phyloP scores from a whole-genome alignment of 2,797 vertebrate genomes.

The Brachymystax lenok region DNA sequence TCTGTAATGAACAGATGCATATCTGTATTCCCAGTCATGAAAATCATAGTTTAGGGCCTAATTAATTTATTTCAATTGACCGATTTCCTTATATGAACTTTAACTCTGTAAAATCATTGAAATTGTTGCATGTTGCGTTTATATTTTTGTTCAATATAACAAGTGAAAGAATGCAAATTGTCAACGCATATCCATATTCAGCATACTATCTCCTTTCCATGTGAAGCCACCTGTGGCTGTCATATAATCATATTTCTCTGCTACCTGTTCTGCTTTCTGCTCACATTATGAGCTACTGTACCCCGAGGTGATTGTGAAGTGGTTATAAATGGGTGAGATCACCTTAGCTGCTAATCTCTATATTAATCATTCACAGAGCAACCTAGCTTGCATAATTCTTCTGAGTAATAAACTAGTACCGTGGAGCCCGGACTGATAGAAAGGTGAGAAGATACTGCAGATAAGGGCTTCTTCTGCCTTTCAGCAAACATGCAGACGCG shows the following conservation, averaged over 20 bases:
- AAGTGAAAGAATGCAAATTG: neutral
- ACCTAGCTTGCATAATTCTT: neutral
- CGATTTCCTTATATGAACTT: too few relatives aligned
- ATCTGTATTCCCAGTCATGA: too few relatives aligned
- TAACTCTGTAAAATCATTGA: too few relatives aligned
- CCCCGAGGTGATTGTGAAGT: neutral
- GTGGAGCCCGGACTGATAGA: neutral
- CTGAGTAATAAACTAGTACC: neutral
- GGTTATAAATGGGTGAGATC: neutral
- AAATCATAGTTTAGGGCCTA: too few relatives aligned
- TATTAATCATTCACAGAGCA: conserved; percentile 9
- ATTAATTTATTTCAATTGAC: too few relatives aligned
- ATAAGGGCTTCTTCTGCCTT: neutral
- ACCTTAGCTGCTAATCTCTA: neutral
- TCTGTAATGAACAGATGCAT: too few relatives aligned
- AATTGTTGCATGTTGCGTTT: too few relatives aligned
- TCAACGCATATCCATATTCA: neutral
- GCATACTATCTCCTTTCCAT: neutral
- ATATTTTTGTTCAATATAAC: neutral
- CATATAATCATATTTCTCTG: neutral
- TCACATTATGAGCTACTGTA: neutral
- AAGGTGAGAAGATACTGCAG: neutral
- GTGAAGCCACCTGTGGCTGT: neutral
- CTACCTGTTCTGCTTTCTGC: neutral
- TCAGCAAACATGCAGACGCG: conserved; percentile 5